These are phyloP conservation scores for Ciconia boyciana DNA, from an alignment of 2,113 vertebrate genomes.

Conservation along the genomic window DNA sequence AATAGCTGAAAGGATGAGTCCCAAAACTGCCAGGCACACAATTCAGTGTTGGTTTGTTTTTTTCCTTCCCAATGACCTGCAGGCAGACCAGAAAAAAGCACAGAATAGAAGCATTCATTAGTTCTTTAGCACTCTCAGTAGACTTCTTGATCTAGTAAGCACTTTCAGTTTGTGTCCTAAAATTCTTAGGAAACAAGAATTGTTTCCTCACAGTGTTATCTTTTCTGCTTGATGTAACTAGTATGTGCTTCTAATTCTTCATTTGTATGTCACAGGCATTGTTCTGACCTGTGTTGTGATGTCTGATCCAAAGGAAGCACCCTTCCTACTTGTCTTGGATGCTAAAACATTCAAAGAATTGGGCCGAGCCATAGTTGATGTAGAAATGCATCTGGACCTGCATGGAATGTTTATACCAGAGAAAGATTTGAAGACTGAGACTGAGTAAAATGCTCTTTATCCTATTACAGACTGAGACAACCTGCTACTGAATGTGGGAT, in stretches of 20 bases:
- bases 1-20: neutral
- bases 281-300: constrained; percentile 79
- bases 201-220: neutral
- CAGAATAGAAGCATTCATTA: neutral
- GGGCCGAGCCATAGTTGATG: constrained; percentile 76
- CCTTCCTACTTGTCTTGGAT: constrained; percentile 88
- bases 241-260: neutral
- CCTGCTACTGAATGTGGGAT: neutral
- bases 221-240: neutral
- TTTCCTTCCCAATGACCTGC: neutral
- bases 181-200: neutral
- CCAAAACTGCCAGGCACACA: neutral
- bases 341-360: constrained; percentile 87
- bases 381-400: constrained; percentile 81
- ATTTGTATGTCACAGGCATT: constrained; percentile 74
- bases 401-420: constrained; percentile 88
- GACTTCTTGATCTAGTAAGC: neutral
- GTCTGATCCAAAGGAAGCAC: constrained; percentile 67
- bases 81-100: neutral
- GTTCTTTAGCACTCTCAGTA: neutral
- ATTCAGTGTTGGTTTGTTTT: neutral
- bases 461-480: neutral
- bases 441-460: neutral
- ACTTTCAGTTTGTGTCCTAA: neutral
- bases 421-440: neutral